Base-by-base conservation (phyloP, 2,888 invertebrate genomes). In the Meiosimyza decipiens region DNA sequence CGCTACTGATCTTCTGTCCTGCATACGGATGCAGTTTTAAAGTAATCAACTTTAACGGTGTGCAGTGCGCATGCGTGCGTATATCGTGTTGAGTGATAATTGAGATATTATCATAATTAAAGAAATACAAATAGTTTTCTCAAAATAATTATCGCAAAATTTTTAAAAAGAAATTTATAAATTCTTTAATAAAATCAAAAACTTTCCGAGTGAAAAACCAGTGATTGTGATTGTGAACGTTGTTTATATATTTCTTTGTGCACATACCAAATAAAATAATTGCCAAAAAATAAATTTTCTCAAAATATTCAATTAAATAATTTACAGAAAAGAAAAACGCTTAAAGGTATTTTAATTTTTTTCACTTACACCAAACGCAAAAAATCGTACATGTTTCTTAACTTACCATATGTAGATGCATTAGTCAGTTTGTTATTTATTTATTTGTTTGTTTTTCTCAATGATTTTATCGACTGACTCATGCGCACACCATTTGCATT, bases 401-500 rank as follows among this genome's bases (percentile, higher is more conserved):
- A 16, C 18, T 57, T 40, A 40, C 28, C 57, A 57, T 15, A 28
- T 22, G 18, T 28, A 57, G 11, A 28, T 57, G 57, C 28, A 40
- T 40, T 40, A 40, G 40, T 40, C 40, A 40, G 6, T 40, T 40
- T 40, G 4, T 40, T 40, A 40, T 40, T 40, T 40, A 40, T 40
- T 40, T 40, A 40, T 40, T 28, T 55, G 55, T 18, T 11, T 55
- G 22, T 57, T 57, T 13, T 57, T 57, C 22, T 57, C 12, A 15
- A 13, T 28, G 22, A 55, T 55, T 57, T 57, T 5, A 57, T 57
- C 57, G 40, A n/a, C 59, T 69, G 59, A 69, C 51, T 69, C 68
- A 69, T 60, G 50, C 28, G 28, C 16, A 51, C 57, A 60, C 12
- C 28, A 69, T 69, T 69, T 69, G 68, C 59, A 69, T 69, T 69